A percentile compares a stretch with the other conserved stretches of the same genome.
phyloP scores from a whole-genome alignment of 2,113 vertebrate species.

The Jaculus jaculus region DNA sequence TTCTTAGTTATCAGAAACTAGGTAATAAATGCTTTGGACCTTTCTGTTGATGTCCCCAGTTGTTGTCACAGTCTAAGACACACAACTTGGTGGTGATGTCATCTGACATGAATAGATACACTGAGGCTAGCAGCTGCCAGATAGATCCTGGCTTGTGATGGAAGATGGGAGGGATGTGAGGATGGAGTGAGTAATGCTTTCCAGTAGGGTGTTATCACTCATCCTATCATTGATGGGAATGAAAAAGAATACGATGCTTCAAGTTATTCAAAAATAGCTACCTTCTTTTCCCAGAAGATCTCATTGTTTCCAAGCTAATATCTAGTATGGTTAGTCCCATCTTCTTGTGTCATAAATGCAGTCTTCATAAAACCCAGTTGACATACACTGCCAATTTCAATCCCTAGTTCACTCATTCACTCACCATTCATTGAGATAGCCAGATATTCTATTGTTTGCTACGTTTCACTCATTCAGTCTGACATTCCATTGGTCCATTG shows the following conservation, averaged over 20 bases:
- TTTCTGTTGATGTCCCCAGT: conserved; percentile 54
- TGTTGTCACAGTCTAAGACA: conserved; percentile 34
- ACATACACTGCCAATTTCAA: not conserved
- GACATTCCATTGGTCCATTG: not conserved
- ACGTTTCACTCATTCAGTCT: not conserved
- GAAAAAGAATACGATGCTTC: not conserved
- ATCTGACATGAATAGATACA: conserved; percentile 35
- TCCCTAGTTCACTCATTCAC: not conserved
- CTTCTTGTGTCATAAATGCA: not conserved
- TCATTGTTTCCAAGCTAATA: not conserved
- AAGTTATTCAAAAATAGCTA: not conserved
- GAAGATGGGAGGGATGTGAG: not conserved
- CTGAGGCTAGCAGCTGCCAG: conserved; percentile 4
- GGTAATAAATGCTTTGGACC: conserved; percentile 1
- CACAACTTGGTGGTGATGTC: not conserved
- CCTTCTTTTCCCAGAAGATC: not conserved
- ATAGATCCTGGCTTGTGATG: not conserved
- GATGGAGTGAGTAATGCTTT: conserved; percentile 22
- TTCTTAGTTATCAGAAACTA: conserved; percentile 57
- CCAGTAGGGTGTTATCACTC: not conserved
- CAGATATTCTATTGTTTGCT: not conserved
- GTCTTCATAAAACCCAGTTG: not conserved
- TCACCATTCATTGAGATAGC: not conserved
- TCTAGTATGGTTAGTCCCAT: not conserved
- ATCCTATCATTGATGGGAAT: not conserved